Evolutionary conservation across 92 coral and sea anemone species (phyloP).

Genomic region (Zoanthus solanderi): DNA sequence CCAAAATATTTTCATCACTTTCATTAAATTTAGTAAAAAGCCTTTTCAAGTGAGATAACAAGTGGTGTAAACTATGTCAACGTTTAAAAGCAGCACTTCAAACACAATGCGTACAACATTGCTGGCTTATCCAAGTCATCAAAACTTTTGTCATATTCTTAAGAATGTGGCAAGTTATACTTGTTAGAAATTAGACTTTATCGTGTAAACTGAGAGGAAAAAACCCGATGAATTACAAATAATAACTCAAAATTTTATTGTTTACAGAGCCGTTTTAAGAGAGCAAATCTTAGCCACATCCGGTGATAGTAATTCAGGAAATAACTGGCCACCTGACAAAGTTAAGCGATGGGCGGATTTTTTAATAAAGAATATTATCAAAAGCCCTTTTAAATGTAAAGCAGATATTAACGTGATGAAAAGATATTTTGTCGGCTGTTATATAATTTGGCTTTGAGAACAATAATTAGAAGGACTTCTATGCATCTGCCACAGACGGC

Average conservation of each 20-base stretch:
- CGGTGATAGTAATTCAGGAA: conserved; percentile 22
- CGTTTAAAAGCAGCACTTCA: too few relatives aligned
- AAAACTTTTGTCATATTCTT: too few relatives aligned
- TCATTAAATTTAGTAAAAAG: too few relatives aligned
- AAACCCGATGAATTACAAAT: too few relatives aligned
- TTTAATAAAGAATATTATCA: neutral
- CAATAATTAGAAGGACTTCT: conserved; percentile 21
- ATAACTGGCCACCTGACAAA: neutral
- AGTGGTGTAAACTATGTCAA: too few relatives aligned
- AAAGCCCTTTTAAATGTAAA: neutral
- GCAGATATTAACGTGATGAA: neutral
- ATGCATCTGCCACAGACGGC: conserved; percentile 18
- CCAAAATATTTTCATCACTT: too few relatives aligned
- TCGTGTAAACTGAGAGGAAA: too few relatives aligned
- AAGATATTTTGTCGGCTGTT: neutral
- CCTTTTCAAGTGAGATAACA: too few relatives aligned
- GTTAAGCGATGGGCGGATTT: conserved; percentile 21
- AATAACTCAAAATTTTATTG: neutral
- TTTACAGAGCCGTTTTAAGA: neutral
- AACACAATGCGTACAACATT: too few relatives aligned
- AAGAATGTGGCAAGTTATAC: too few relatives aligned
- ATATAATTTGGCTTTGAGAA: conserved; percentile 3
- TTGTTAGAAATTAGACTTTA: too few relatives aligned
- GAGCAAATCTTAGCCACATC: neutral
- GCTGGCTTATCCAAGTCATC: too few relatives aligned